Percentiles rank a stretch among this genome's conserved stretches.
These are phyloP conservation scores for Pollachius pollachius DNA, from an alignment of 2,113 vertebrate genomes.

Conservation along the genomic window DNA sequence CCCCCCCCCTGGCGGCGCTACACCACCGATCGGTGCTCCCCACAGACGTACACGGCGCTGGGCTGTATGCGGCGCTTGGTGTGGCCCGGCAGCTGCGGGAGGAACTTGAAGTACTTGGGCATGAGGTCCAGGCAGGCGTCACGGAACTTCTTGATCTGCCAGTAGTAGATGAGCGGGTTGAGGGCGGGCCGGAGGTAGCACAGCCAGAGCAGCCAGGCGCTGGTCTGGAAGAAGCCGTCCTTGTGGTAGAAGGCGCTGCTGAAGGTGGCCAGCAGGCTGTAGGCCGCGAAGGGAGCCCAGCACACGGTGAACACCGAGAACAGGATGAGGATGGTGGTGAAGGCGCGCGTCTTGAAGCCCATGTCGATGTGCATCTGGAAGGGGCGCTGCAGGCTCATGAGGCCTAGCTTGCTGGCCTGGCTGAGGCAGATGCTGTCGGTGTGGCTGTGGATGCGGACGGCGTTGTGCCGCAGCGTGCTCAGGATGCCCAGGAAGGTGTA, in stretches of 20 bases:
- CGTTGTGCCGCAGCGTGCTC: constrained; percentile 93
- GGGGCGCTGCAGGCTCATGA: constrained; percentile 92
- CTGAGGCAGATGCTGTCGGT: constrained; percentile 92
- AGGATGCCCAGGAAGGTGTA: constrained; percentile 96
- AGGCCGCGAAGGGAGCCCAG: constrained; percentile 93
- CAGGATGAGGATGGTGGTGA: constrained; percentile 97
- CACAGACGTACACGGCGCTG: constrained; percentile 93
- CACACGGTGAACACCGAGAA: constrained; percentile 93
- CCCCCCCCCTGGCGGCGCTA: constrained; percentile 38
- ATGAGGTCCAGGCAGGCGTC: constrained; percentile 94
- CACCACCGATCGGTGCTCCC: constrained; percentile 89
- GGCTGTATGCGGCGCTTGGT: constrained; percentile 88
- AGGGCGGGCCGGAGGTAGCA: constrained; percentile 99
- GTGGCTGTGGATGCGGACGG: constrained; percentile 92
- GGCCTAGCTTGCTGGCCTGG: constrained; percentile 95
- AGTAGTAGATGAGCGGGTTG: constrained; percentile 98
- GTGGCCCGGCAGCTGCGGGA: constrained; percentile 88
- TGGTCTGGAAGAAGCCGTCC: constrained; percentile 93
- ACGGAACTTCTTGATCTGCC: constrained; percentile 98
- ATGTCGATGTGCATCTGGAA: constrained; percentile 97
- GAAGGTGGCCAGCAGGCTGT: constrained; percentile 91
- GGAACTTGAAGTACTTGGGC: constrained; percentile 94
- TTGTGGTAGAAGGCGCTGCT: constrained; percentile 87
- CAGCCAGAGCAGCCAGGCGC: constrained; percentile 96
- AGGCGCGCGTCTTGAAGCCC: constrained; percentile 99